Percentiles rank a stretch among this genome's conserved stretches.
These are phyloP conservation scores for Papilio glaucus DNA, from an alignment of 1,140 invertebrate genomes.

Conservation along the genomic window DNA sequence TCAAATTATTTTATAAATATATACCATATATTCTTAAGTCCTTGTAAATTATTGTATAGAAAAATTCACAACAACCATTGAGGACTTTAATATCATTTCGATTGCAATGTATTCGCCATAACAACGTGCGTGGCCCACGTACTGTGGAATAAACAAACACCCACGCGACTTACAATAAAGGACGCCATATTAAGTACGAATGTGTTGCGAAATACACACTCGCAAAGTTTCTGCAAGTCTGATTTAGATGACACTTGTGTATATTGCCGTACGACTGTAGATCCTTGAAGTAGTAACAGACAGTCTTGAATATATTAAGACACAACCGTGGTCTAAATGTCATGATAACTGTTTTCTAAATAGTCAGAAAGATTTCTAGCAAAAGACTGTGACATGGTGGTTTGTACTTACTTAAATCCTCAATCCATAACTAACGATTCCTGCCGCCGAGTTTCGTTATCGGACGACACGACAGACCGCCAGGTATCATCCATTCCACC, in stretches of 20 bases:
- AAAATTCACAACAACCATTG: background rate
- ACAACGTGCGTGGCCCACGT: background rate
- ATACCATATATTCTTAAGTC: background rate
- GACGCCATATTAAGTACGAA: slow-evolving; percentile 1
- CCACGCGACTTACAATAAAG: background rate
- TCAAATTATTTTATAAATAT: no score
- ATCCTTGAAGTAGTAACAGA: background rate
- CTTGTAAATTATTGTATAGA: background rate
- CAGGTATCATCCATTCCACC: no score
- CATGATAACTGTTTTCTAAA: background rate
- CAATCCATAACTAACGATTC: no score
- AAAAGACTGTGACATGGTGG: no score
- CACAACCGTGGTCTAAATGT: background rate
- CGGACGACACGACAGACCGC: no score
- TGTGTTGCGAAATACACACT: slow-evolving; percentile 20
- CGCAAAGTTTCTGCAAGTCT: slow-evolving; percentile 11
- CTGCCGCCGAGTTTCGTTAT: no score
- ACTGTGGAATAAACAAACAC: slow-evolving; percentile 15
- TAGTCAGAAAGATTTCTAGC: no score
- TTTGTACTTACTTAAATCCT: no score
- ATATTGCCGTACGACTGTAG: background rate
- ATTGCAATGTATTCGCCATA: background rate
- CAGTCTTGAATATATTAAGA: background rate
- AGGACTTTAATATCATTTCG: background rate
- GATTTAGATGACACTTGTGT: background rate